Evolutionary conservation across 2,797 vertebrate species (phyloP).

Genomic region (Gallirallus australis): DNA sequence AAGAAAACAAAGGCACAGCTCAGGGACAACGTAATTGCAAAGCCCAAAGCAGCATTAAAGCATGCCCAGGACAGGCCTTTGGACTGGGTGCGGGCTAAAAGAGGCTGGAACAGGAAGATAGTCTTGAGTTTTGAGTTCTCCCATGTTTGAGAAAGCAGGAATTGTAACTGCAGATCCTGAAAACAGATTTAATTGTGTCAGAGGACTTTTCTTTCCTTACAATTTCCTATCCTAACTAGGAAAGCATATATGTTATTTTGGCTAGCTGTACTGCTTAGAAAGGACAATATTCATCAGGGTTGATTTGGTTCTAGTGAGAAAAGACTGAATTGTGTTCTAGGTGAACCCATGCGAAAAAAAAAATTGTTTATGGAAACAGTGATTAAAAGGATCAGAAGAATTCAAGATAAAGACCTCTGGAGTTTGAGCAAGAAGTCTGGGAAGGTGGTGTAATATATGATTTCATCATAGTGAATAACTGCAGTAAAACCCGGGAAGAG

Average conservation of each 20-base stretch:
- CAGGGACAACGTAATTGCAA: not conserved
- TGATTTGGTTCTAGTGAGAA: not conserved
- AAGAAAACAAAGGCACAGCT: not conserved
- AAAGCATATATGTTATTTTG: not conserved
- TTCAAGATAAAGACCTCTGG: not conserved
- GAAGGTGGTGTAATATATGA: not conserved
- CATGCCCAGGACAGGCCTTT: not conserved
- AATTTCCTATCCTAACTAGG: not conserved
- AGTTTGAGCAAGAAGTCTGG: slow-evolving; percentile 11
- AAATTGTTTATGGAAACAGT: not conserved
- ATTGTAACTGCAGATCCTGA: not conserved
- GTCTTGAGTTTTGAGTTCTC: not conserved
- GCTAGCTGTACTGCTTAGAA: not conserved
- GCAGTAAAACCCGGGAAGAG: slow-evolving; percentile 5
- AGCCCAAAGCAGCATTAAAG: not conserved
- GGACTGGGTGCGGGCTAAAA: not conserved
- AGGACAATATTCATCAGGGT: not conserved
- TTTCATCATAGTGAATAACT: slow-evolving; percentile 25
- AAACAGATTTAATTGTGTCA: slow-evolving; percentile 12
- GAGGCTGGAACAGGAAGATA: not conserved
- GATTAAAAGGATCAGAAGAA: not conserved
- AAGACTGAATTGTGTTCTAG: not conserved
- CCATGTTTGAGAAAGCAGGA: not conserved
- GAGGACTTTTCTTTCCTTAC: not conserved
- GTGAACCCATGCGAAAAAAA: not conserved